Conservation (phyloP, 2,797 vertebrate species). For the Luscinia luscinia region DNA sequence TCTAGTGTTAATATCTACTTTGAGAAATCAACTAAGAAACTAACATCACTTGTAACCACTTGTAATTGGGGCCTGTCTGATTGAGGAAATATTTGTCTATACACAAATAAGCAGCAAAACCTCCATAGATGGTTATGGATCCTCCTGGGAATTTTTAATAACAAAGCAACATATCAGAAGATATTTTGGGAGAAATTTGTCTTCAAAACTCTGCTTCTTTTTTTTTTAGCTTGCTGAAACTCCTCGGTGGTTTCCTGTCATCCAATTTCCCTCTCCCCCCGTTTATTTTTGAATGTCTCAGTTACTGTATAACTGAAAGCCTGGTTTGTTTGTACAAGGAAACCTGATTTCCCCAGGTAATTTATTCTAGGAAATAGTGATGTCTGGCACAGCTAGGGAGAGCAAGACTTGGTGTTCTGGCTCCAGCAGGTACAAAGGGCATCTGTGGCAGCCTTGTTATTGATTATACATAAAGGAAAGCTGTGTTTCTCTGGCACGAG, state of each 20-base stretch:
- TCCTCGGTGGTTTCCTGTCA: neutral
- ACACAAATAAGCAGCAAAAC: neutral
- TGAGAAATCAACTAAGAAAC: constrained; percentile 1
- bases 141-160: neutral
- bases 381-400: constrained; percentile 16
- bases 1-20: neutral
- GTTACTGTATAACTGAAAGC: constrained; percentile 32
- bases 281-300: neutral
- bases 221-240: neutral
- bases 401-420: constrained; percentile 30
- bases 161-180: neutral
- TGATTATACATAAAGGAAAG: neutral
- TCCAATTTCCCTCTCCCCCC: neutral
- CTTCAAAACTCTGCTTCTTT: neutral
- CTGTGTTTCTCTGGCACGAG: neutral
- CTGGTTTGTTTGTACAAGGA: constrained; percentile 21
- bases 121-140: neutral
- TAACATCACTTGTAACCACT: neutral
- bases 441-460: neutral
- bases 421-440: constrained; percentile 8
- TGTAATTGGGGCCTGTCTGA: neutral
- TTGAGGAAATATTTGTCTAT: neutral
- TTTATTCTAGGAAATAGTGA: constrained; percentile 43
- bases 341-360: constrained; percentile 26
- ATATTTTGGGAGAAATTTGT: neutral